These are phyloP conservation scores for Epinephelus coioides DNA, from an alignment of 2,797 vertebrate genomes.

Conservation along the genomic window DNA sequence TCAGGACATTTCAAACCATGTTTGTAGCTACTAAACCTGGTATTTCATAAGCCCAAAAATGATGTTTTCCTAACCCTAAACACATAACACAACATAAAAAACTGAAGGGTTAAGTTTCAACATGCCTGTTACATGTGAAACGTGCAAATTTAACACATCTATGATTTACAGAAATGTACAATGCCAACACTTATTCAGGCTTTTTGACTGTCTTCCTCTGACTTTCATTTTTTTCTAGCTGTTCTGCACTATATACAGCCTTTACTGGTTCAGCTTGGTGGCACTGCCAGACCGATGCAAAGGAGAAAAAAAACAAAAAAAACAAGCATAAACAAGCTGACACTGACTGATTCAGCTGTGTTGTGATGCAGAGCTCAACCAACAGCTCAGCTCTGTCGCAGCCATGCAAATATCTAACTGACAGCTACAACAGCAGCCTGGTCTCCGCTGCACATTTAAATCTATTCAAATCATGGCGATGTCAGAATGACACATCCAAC, in stretches of 20 bases:
- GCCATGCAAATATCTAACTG: conserved; percentile 76
- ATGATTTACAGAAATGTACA: no score
- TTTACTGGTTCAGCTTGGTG: conserved; percentile 21
- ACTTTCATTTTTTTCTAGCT: fast-evolving
- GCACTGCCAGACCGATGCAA: not conserved
- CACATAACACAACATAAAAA: no score
- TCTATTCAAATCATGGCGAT: conserved; percentile 73
- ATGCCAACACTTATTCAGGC: no score
- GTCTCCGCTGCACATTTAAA: conserved; percentile 68
- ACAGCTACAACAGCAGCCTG: conserved; percentile 54
- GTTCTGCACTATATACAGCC: not conserved
- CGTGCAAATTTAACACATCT: no score
- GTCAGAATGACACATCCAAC: conserved; percentile 40
- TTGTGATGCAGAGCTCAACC: conserved; percentile 32
- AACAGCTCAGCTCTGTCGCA: conserved; percentile 51
- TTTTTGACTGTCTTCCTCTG: not conserved
- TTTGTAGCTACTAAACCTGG: no score
- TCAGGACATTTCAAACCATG: no score
- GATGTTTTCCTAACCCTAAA: no score
- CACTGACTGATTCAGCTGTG: conserved; percentile 49
- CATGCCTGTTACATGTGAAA: no score
- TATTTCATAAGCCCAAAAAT: no score
- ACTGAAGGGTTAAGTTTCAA: no score
- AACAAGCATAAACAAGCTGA: conserved; percentile 45
- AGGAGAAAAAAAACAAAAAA: not conserved